phyloP scores from a whole-genome alignment of 2,113 vertebrate genomes.

The Glaucidium brasilianum region DNA sequence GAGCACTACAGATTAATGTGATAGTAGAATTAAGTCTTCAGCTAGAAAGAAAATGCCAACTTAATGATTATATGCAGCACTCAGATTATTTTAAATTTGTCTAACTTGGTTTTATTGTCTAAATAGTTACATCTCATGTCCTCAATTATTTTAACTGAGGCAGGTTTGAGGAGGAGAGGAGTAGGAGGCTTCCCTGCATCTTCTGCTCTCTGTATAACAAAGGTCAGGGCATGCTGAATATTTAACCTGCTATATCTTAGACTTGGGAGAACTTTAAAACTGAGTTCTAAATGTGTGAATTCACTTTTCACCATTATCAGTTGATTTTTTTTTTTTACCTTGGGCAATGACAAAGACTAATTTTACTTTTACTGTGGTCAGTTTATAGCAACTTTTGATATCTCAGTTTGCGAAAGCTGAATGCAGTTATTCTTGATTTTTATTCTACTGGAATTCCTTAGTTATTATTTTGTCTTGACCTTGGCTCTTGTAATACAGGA shows the following conservation, averaged over 20 bases:
- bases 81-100: background rate
- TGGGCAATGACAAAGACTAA: background rate
- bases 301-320: background rate
- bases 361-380: background rate
- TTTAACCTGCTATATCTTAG: background rate
- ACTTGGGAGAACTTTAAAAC: background rate
- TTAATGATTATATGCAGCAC: background rate
- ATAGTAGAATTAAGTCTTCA: background rate
- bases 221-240: background rate
- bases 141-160: background rate
- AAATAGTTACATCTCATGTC: background rate
- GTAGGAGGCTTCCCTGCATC: background rate
- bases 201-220: background rate
- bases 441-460: background rate
- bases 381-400: background rate
- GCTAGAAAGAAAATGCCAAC: background rate
- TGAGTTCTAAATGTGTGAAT: background rate
- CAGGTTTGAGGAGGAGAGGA: background rate
- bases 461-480: slow-evolving; percentile 15
- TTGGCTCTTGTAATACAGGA: background rate
- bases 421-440: background rate
- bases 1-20: background rate
- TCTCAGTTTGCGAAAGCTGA: background rate
- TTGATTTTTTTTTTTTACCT: background rate
- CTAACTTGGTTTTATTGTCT: background rate